These are phyloP conservation scores for Cynaeus angustus DNA, from an alignment of 2,888 invertebrate species.

Conservation along the genomic window DNA sequence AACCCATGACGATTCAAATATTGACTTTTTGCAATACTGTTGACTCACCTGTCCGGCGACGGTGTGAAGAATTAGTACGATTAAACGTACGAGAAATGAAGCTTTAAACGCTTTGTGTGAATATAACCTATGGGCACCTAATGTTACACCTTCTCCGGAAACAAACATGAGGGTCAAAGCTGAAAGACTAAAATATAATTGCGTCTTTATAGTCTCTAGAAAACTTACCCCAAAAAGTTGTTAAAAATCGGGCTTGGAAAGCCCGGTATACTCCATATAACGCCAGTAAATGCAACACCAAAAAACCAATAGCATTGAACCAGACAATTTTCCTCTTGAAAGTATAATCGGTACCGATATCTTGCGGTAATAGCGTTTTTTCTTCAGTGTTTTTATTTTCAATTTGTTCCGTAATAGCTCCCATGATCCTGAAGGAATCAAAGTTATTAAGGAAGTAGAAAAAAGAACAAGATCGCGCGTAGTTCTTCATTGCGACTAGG, in stretches of 20 bases:
- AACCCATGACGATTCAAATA: constrained; percentile 17
- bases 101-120: constrained; percentile 88
- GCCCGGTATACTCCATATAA: constrained; percentile 71
- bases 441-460: constrained; percentile 1
- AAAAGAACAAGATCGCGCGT: constrained; percentile 18
- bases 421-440: constrained; percentile 29
- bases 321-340: constrained; percentile 76
- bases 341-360: constrained; percentile 73
- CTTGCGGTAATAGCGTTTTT: constrained; percentile 61
- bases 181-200: too few species aligned
- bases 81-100: constrained; percentile 75
- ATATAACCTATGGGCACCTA: constrained; percentile 87
- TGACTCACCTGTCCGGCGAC: constrained; percentile 83
- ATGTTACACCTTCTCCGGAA: constrained; percentile 79
- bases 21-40: constrained; percentile 26
- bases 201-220: constrained; percentile 26
- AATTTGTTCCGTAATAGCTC: constrained; percentile 13
- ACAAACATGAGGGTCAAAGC: constrained; percentile 62
- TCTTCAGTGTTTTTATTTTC: constrained; percentile 24
- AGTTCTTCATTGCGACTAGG: constrained; percentile 25
- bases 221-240: constrained; percentile 70
- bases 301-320: constrained; percentile 77
- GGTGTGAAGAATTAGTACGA: constrained; percentile 80
- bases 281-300: constrained; percentile 74
- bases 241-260: constrained; percentile 61